phyloP scores from a whole-genome alignment of 2,113 vertebrate species.

The Mesembrinibis cayennensis region DNA sequence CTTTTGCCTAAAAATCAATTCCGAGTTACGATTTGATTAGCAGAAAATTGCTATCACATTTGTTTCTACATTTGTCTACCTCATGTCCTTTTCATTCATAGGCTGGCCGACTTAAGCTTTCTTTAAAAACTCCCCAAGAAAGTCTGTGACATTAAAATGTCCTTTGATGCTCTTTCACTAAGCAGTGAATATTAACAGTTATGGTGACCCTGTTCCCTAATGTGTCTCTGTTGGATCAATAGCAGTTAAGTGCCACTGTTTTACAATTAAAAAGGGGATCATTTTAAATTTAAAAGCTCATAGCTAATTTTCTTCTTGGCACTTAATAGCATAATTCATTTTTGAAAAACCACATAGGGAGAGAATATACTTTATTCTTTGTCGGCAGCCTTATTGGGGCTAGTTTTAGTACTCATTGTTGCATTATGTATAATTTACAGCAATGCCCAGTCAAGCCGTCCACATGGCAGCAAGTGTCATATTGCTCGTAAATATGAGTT shows the following conservation, averaged over 20 bases:
- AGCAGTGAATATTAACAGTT: constrained; percentile 98
- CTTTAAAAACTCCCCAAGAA: constrained; percentile 97
- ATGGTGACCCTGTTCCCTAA: constrained; percentile 97
- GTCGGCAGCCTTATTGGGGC: constrained; percentile 24
- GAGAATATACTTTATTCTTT: constrained; percentile 61
- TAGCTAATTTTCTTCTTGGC: constrained; percentile 84
- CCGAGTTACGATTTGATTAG: constrained; percentile 91
- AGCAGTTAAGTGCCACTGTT: constrained; percentile 98
- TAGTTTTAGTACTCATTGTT: constrained; percentile 39
- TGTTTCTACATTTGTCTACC: constrained; percentile 92
- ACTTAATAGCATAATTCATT: constrained; percentile 83
- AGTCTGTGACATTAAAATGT: constrained; percentile 99
- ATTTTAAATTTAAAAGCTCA: constrained; percentile 85
- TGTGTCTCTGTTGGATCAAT: constrained; percentile 97
- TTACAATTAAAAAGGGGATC: constrained; percentile 96
- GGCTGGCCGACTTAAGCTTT: constrained; percentile 87
- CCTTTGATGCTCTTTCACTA: constrained; percentile 99
- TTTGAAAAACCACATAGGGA: constrained; percentile 79
- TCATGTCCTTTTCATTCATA: constrained; percentile 98
- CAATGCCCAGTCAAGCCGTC: constrained; percentile 22
- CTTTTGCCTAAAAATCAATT: constrained; percentile 92
- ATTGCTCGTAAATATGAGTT: not conserved
- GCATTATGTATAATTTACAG: constrained; percentile 43
- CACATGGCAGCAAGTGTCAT: not conserved
- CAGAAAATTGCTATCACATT: constrained; percentile 92